These are phyloP conservation scores for Melinaea menophilus DNA, from an alignment of 2,888 invertebrate genomes.

Conservation along the genomic window DNA sequence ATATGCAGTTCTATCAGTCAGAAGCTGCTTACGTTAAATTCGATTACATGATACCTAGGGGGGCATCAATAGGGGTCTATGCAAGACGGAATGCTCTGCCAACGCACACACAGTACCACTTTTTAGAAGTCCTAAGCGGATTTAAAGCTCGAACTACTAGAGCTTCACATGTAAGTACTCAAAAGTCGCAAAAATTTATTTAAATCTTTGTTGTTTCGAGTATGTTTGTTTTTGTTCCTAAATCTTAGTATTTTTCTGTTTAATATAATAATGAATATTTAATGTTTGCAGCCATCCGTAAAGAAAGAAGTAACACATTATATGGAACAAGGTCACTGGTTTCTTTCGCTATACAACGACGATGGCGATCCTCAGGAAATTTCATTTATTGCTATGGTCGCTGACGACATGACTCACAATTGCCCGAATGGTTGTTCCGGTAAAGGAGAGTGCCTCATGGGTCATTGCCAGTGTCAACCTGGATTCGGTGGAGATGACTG, in stretches of 20 bases:
- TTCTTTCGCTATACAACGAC: slow-evolving; percentile 96
- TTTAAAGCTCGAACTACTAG: slow-evolving; percentile 91
- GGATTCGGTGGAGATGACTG: slow-evolving; percentile 98
- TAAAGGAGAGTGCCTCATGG: slow-evolving; percentile 96
- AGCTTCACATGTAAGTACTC: slow-evolving; percentile 89
- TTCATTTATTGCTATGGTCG: slow-evolving; percentile 88
- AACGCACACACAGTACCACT: slow-evolving; percentile 97
- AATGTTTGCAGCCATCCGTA: slow-evolving; percentile 82
- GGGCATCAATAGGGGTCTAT: slow-evolving; percentile 96
- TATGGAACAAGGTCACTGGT: slow-evolving; percentile 98
- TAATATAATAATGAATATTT: background rate
- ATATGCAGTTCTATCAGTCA: slow-evolving; percentile 97
- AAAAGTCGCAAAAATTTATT: slow-evolving; percentile 18
- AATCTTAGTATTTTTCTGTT: background rate
- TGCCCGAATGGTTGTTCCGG: slow-evolving; percentile 98
- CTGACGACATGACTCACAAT: slow-evolving; percentile 95
- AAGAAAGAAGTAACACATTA: slow-evolving; percentile 96
- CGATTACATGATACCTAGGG: slow-evolving; percentile 94
- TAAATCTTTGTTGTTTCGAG: background rate
- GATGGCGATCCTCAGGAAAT: slow-evolving; percentile 94
- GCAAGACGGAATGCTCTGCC: slow-evolving; percentile 95
- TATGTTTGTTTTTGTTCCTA: background rate
- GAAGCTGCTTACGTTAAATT: slow-evolving; percentile 96
- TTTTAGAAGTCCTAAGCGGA: slow-evolving; percentile 94
- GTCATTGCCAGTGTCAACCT: slow-evolving; percentile 96